These are phyloP conservation scores for Phalacrocorax carbo DNA, from an alignment of 2,113 vertebrate genomes.

Conservation along the genomic window DNA sequence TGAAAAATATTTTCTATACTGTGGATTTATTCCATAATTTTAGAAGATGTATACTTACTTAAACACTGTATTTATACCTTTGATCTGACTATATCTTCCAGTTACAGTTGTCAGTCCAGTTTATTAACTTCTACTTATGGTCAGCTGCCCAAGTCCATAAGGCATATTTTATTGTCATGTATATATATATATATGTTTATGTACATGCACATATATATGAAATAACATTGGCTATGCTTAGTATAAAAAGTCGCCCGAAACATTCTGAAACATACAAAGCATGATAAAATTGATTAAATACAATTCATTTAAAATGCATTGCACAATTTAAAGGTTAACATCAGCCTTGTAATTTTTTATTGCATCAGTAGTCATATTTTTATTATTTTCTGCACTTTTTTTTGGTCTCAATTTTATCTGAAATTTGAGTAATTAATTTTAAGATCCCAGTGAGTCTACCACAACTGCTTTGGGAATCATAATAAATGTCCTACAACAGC, in stretches of 20 bases:
- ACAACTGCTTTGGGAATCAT: neutral
- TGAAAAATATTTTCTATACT: neutral
- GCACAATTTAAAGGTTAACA: neutral
- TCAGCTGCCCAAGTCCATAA: neutral
- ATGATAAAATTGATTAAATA: neutral
- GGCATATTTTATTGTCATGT: neutral
- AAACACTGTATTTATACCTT: neutral
- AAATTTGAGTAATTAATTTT: conserved; percentile 35
- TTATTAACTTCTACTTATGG: neutral
- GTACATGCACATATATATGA: accelerated
- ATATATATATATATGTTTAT: neutral
- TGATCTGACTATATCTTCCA: neutral
- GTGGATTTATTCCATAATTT: neutral
- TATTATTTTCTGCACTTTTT: neutral
- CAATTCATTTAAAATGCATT: neutral
- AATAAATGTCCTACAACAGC: neutral
- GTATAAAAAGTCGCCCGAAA: neutral
- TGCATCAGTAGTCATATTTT: neutral
- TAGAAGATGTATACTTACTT: neutral
- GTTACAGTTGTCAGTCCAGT: neutral
- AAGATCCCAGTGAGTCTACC: neutral
- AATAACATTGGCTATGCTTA: neutral
- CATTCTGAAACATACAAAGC: neutral
- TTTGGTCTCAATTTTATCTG: neutral
- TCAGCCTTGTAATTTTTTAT: neutral